Percentiles rank a stretch among this genome's conserved stretches.
Evolutionary conservation across 2,113 vertebrate genomes (phyloP).

Genomic region (Sturnira hondurensis): DNA sequence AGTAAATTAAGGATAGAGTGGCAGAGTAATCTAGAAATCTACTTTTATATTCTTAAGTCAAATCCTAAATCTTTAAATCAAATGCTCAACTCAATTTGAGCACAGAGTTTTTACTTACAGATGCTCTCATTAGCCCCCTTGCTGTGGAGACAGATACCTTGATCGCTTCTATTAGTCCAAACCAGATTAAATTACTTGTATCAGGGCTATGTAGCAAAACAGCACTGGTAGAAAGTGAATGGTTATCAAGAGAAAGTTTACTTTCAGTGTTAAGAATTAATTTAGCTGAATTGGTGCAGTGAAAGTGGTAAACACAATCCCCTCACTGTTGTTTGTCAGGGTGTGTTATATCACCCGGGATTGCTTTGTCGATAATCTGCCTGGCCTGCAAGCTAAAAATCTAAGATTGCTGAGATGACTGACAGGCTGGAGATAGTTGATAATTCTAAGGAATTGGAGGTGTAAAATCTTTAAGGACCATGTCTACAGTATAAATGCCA

Average conservation of each 20-base stretch:
- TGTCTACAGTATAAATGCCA: constrained; percentile 97
- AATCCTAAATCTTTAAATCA: constrained; percentile 11
- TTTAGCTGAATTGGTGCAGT: constrained; percentile 79
- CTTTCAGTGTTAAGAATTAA: constrained; percentile 83
- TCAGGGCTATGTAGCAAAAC: constrained; percentile 31
- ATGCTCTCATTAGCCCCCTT: constrained; percentile 15
- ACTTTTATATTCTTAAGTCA: constrained; percentile 12
- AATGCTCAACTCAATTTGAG: neutral
- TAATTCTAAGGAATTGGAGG: constrained; percentile 99
- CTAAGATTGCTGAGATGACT: constrained; percentile 92
- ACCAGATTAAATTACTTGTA: constrained; percentile 72
- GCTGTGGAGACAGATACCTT: neutral
- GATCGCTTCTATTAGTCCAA: constrained; percentile 54
- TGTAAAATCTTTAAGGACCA: constrained; percentile 99
- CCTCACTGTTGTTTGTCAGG: constrained; percentile 91
- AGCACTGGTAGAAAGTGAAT: constrained; percentile 56
- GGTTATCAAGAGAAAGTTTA: constrained; percentile 84
- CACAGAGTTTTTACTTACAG: constrained; percentile 41
- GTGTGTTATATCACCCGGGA: constrained; percentile 91
- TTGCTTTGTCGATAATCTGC: constrained; percentile 98
- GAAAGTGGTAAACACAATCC: constrained; percentile 83
- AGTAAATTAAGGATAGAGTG: constrained; percentile 23
- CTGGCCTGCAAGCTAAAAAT: constrained; percentile 88
- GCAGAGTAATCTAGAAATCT: constrained; percentile 30
- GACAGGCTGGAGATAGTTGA: constrained; percentile 97